A percentile compares a stretch with the other conserved stretches of the same genome.
These are phyloP conservation scores for Microcebus jonahi DNA, from an alignment of 2,113 vertebrate genomes.

Conservation along the genomic window DNA sequence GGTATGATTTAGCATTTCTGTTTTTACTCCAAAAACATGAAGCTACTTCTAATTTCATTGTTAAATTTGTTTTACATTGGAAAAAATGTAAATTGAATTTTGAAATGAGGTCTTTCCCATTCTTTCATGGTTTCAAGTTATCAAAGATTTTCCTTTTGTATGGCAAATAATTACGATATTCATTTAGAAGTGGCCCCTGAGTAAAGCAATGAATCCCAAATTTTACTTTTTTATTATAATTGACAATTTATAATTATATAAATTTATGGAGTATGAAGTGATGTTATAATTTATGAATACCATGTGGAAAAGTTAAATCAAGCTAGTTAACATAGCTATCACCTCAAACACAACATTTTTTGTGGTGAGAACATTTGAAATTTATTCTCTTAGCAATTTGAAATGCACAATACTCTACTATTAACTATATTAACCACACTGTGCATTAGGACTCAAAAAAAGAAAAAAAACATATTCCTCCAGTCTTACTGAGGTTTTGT, in stretches of 20 bases:
- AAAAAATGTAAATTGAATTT: background rate
- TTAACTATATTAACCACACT: background rate
- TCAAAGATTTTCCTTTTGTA: background rate
- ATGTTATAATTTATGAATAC: background rate
- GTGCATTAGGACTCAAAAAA: background rate
- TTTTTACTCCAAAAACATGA: slow-evolving; percentile 3
- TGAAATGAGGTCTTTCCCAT: background rate
- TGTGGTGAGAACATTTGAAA: background rate
- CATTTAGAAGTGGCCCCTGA: background rate
- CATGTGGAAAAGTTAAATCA: background rate
- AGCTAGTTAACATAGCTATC: background rate
- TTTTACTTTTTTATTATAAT: slow-evolving; percentile 19
- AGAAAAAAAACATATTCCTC: background rate
- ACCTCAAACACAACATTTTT: background rate
- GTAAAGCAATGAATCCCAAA: background rate
- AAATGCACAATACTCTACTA: background rate
- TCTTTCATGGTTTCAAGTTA: background rate
- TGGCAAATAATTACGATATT: background rate
- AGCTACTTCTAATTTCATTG: background rate
- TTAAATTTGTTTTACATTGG: slow-evolving; percentile 20
- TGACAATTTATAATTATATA: background rate
- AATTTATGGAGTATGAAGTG: background rate
- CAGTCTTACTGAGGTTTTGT: background rate
- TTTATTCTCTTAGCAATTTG: background rate
- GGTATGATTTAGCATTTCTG: background rate